Evolutionary conservation across 2,113 vertebrate genomes (phyloP).

Genomic region (Felis chaus): DNA sequence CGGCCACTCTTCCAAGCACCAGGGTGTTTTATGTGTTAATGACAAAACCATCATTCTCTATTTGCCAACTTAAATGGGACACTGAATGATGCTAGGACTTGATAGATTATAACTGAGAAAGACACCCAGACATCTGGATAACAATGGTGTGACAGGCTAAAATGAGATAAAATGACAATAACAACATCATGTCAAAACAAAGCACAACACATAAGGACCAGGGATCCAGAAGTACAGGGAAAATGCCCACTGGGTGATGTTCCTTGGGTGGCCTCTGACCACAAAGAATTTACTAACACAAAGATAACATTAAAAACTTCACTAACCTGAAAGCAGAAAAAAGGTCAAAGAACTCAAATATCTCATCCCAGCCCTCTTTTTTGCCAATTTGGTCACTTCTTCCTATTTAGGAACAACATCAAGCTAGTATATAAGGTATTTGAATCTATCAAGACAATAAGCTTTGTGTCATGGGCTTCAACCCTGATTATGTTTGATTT

Average conservation of each 20-base stretch:
- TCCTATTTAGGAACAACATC: background rate
- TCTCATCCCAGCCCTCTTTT: background rate
- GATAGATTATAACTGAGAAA: conserved; percentile 14
- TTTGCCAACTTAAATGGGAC: conserved; percentile 40
- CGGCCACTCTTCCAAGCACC: background rate
- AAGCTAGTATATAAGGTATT: background rate
- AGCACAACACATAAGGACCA: no score
- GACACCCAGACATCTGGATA: background rate
- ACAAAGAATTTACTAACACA: background rate
- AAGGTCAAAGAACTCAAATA: background rate
- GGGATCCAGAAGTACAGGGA: background rate
- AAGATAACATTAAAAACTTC: background rate
- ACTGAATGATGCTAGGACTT: background rate
- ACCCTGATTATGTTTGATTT: background rate
- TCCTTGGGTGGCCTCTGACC: background rate
- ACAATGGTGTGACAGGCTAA: background rate
- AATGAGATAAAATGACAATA: background rate
- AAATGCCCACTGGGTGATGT: background rate
- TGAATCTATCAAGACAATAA: background rate
- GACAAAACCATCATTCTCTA: conserved; percentile 43
- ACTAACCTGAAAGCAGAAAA: background rate
- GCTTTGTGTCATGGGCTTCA: background rate
- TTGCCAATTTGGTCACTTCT: background rate
- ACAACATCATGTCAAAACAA: background rate
- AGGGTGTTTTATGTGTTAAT: conserved; percentile 29